Percentiles rank a stretch among this genome's conserved stretches.
These are phyloP conservation scores for Mizuhopecten yessoensis DNA, from an alignment of 1,140 invertebrate species.

Conservation along the genomic window DNA sequence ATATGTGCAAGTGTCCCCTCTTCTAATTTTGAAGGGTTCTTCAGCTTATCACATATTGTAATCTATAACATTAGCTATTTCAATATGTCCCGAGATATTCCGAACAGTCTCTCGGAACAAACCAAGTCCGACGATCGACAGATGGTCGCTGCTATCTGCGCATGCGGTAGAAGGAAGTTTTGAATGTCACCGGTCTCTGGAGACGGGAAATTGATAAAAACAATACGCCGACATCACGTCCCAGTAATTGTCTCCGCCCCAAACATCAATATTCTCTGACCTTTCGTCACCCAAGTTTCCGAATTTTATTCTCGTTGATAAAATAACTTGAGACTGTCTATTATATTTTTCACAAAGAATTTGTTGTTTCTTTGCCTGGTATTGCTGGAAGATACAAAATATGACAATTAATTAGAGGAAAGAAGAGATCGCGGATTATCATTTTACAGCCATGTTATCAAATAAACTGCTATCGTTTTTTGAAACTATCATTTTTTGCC, in stretches of 20 bases:
- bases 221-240: neutral
- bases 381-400: neutral
- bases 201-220: conserved; percentile 10
- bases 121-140: conserved; percentile 11
- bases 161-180: neutral
- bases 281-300: conserved; percentile 10
- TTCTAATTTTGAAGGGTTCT: conserved; percentile 31
- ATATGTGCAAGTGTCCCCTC: conserved; percentile 37
- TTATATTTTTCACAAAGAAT: conserved; percentile 29
- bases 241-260: neutral
- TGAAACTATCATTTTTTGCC: conserved; percentile 1
- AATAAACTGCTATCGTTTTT: neutral
- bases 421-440: neutral
- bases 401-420: conserved; percentile 29
- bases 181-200: neutral
- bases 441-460: conserved; percentile 13
- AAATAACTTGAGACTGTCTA: neutral
- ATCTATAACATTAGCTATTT: conserved; percentile 22
- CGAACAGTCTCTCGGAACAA: conserved; percentile 14
- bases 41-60: conserved; percentile 25
- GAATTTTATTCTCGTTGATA: conserved; percentile 20
- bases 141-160: conserved; percentile 30
- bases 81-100: conserved; percentile 38
- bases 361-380: conserved; percentile 15
- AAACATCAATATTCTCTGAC: neutral